Conservation (phyloP, 2,888 invertebrate species). For the Euphydryas editha region DNA sequence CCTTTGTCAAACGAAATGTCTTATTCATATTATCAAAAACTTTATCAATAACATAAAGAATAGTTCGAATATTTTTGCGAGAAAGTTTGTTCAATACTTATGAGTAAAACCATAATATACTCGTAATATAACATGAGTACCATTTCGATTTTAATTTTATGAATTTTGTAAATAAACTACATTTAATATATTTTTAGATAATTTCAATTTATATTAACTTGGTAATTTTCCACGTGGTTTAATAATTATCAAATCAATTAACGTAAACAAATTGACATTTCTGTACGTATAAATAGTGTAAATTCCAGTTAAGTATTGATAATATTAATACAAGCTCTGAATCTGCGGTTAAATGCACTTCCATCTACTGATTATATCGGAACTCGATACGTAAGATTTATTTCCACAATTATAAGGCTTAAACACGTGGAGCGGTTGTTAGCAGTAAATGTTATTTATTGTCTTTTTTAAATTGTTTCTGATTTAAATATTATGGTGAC, state of each 20-base stretch:
- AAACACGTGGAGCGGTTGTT: background rate
- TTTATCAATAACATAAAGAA: too few species aligned
- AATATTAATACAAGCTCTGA: constrained; percentile 4
- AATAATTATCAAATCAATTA: constrained; percentile 8
- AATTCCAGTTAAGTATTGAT: constrained; percentile 18
- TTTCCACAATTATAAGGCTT: constrained; percentile 22
- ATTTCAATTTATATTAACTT: background rate
- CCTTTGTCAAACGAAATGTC: too few species aligned
- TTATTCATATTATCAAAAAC: too few species aligned
- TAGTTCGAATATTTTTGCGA: too few species aligned
- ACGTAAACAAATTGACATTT: constrained; percentile 9
- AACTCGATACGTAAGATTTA: constrained; percentile 27
- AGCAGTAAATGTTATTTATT: background rate
- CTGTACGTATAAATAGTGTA: background rate
- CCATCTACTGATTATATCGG: constrained; percentile 36
- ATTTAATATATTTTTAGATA: background rate
- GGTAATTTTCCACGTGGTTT: background rate
- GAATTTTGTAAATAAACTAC: background rate
- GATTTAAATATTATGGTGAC: too few species aligned
- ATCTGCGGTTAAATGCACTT: constrained; percentile 23
- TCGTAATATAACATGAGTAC: too few species aligned
- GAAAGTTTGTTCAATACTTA: too few species aligned
- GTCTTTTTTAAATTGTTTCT: too few species aligned
- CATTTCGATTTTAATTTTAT: too few species aligned
- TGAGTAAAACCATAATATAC: too few species aligned